Conservation (phyloP, 2,888 invertebrate genomes). For the Drosophila mayaguana region DNA sequence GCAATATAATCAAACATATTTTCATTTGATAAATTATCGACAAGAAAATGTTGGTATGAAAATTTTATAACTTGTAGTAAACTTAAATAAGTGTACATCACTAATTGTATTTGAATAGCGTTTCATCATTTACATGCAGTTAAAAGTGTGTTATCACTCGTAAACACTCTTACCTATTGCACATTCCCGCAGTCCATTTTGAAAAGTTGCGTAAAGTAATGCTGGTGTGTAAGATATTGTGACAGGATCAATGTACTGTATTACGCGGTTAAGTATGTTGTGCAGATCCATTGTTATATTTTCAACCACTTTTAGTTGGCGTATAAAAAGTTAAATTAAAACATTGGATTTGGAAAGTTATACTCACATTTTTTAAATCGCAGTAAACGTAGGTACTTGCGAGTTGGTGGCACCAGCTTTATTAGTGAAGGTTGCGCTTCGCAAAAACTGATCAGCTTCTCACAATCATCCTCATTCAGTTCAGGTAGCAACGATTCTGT, state of each 20-base stretch:
- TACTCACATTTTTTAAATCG: conserved; percentile 87
- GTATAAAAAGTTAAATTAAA: neutral
- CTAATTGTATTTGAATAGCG: too few relatives aligned
- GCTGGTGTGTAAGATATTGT: conserved; percentile 86
- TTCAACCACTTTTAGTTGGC: conserved; percentile 86
- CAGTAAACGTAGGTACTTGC: conserved; percentile 88
- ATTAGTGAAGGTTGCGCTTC: conserved; percentile 87
- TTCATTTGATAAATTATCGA: too few relatives aligned
- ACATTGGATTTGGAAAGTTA: neutral
- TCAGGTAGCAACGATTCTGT: conserved; percentile 88
- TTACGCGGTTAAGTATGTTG: conserved; percentile 87
- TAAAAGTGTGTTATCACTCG: neutral
- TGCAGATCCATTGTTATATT: conserved; percentile 89
- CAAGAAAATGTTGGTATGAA: too few relatives aligned
- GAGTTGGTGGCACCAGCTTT: conserved; percentile 87
- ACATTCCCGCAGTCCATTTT: conserved; percentile 88
- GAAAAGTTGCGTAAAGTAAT: conserved; percentile 87
- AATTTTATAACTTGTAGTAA: too few relatives aligned
- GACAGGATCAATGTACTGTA: conserved; percentile 86
- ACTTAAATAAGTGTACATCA: too few relatives aligned
- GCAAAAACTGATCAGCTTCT: conserved; percentile 86
- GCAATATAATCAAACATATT: too few relatives aligned
- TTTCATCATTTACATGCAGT: neutral
- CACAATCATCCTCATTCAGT: conserved; percentile 87
- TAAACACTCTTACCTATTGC: conserved; percentile 86